phyloP scores from a whole-genome alignment of 2,888 invertebrate species.

The Therioaphis trifolii region DNA sequence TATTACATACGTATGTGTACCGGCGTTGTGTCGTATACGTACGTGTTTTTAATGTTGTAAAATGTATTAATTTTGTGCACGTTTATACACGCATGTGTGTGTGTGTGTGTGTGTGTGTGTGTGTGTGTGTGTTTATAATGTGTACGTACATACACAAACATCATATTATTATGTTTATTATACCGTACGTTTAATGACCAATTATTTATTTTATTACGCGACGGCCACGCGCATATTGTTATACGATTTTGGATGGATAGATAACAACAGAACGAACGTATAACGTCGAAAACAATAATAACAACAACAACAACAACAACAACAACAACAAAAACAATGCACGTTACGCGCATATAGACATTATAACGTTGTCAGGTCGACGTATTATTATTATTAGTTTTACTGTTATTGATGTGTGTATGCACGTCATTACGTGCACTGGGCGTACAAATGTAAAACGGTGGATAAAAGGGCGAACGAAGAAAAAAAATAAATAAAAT shows the following conservation, averaged over 20 bases:
- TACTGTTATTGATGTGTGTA: not conserved
- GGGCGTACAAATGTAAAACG: too few relatives aligned
- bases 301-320: not conserved
- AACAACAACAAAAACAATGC: not conserved
- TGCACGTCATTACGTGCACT: not conserved
- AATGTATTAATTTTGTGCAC: not conserved
- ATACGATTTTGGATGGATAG: slow-evolving; percentile 9
- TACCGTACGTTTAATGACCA: slow-evolving; percentile 2
- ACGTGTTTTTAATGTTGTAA: not conserved
- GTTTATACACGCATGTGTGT: not conserved
- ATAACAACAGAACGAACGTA: slow-evolving; percentile 5
- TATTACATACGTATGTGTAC: not conserved
- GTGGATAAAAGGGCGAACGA: too few relatives aligned
- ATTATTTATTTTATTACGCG: slow-evolving; percentile 10
- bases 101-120: too few relatives aligned
- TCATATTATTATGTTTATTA: not conserved
- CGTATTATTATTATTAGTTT: not conserved
- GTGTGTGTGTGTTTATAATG: not conserved
- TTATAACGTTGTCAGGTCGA: not conserved
- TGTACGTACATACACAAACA: not conserved
- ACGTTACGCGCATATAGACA: not conserved
- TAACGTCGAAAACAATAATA: slow-evolving; percentile 1
- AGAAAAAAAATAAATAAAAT: too few relatives aligned
- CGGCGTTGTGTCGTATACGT: not conserved
- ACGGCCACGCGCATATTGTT: not conserved